Conservation (phyloP, 2,888 invertebrate genomes). For the Eupithecia tripunctaria region DNA sequence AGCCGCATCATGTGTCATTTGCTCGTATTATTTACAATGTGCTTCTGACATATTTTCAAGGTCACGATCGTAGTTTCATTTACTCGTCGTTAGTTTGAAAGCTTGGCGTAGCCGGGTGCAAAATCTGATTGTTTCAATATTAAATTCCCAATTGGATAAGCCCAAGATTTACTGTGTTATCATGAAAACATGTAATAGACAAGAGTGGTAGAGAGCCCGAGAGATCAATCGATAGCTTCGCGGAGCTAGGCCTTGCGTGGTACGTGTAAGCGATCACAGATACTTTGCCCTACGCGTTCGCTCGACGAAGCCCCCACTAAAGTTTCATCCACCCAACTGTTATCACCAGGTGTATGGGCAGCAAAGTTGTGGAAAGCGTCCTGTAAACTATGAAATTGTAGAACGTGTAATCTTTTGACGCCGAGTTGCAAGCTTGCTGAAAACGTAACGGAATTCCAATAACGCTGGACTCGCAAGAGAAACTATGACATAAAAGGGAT, state of each 20-base stretch:
- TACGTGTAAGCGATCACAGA: slow-evolving; percentile 82
- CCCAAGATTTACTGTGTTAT: slow-evolving; percentile 50
- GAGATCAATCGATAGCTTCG: slow-evolving; percentile 76
- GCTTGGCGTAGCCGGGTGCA: slow-evolving; percentile 15
- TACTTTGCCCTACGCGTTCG: slow-evolving; percentile 75
- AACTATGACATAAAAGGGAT: slow-evolving; percentile 24
- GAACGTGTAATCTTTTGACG: slow-evolving; percentile 17
- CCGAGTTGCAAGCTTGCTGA: slow-evolving; percentile 13
- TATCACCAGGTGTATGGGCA: slow-evolving; percentile 34
- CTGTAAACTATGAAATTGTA: slow-evolving; percentile 38
- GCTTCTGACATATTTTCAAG: slow-evolving; percentile 72
- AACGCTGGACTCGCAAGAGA: slow-evolving; percentile 9
- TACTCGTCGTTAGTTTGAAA: slow-evolving; percentile 30
- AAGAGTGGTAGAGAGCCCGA: slow-evolving; percentile 74
- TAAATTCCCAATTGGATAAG: neutral
- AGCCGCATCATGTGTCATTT: slow-evolving; percentile 39
- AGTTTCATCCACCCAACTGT: slow-evolving; percentile 34
- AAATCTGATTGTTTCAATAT: neutral
- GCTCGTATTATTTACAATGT: slow-evolving; percentile 74
- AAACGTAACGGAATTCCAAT: slow-evolving; percentile 18
- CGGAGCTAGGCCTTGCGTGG: slow-evolving; percentile 83
- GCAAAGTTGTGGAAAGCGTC: slow-evolving; percentile 40
- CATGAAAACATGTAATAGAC: slow-evolving; percentile 78
- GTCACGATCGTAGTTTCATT: slow-evolving; percentile 17
- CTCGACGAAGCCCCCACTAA: slow-evolving; percentile 64